Conservation (phyloP, 2,888 invertebrate species). For the Stenodema calcarata region DNA sequence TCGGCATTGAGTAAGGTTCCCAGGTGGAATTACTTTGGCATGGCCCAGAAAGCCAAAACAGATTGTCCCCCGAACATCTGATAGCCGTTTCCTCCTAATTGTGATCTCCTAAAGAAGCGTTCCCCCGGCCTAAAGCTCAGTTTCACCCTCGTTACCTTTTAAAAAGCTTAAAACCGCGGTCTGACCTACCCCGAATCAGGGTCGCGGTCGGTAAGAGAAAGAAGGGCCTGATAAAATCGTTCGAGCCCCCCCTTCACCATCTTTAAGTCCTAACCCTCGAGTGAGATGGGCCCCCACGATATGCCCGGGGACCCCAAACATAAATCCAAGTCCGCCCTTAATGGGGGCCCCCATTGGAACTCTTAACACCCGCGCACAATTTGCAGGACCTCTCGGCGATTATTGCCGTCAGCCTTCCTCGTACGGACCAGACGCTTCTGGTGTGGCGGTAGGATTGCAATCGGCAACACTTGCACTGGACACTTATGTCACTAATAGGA, state of each 20-base stretch:
- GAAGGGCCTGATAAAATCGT: background rate
- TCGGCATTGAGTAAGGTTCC: slow-evolving; percentile 2
- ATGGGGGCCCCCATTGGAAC: background rate
- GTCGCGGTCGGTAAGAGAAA: background rate
- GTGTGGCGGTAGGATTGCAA: background rate
- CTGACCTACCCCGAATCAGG: slow-evolving; percentile 19
- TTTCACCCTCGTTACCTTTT: background rate
- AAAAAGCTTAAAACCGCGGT: background rate
- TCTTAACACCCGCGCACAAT: slow-evolving; percentile 8
- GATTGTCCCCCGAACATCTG: background rate
- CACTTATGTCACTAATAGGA: background rate
- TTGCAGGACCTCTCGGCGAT: background rate
- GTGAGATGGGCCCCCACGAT: background rate
- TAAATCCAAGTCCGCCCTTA: slow-evolving; percentile 22
- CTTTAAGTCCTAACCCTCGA: background rate
- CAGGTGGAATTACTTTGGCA: background rate
- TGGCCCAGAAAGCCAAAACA: slow-evolving; percentile 9
- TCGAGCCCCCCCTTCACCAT: background rate
- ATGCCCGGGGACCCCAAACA: slow-evolving; percentile 12
- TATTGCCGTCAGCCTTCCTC: background rate
- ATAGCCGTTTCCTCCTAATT: slow-evolving; percentile 6
- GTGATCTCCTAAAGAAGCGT: slow-evolving; percentile 12
- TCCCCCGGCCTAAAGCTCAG: background rate
- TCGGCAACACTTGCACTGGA: background rate
- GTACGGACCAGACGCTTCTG: background rate